Base-by-base conservation (phyloP, 2,888 invertebrate genomes). In the Sialis lutaria region DNA sequence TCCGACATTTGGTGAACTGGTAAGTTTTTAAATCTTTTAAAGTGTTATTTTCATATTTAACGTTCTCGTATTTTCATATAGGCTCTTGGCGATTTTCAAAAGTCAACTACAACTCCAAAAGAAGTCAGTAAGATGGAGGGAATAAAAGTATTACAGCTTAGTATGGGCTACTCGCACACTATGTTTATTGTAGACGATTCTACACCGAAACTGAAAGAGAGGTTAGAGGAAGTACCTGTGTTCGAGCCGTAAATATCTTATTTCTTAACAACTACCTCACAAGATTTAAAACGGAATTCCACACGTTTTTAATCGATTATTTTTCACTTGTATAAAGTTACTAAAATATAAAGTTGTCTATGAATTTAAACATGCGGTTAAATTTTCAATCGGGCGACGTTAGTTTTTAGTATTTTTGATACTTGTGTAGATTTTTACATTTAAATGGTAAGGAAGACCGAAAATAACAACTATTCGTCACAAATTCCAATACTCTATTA, bases 1-100 rank as follows among this genome's bases (percentile, higher is more conserved):
- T 39, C 93, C 93, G 0, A 90, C 91, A 4, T 93, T 81, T 57
- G 95, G 95, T 1, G 93, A 93, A 72, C 68, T 95, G 72, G 85
- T 85, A 60, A 67, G 64, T 60, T 37, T 37, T 37, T 35, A 35
- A 9, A 35, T 35, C 22, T n/a, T n/a, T n/a, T n/a, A n/a, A n/a
- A n/a, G n/a, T 22, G 22, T 22, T 22, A 22, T 22, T 22, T 2
- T 22, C n/a, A 22, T 22, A 2, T 22, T 22, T 22, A 22, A 22
- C 4, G 22, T 22, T 22, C 4, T 22, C 4, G 22, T 22, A 22
- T 22, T 22, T 22, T 22, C 22, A 22, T 2, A 22, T 62, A 85
- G 85, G 91, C 91, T 50, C 79, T 87, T 51, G 93, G 93, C 1
- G 92, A 91, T 55, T 79, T 84, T 57, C 81, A 82, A 56, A 91